Base-by-base conservation (phyloP, 2,113 vertebrate species). In the Uria lomvia region DNA sequence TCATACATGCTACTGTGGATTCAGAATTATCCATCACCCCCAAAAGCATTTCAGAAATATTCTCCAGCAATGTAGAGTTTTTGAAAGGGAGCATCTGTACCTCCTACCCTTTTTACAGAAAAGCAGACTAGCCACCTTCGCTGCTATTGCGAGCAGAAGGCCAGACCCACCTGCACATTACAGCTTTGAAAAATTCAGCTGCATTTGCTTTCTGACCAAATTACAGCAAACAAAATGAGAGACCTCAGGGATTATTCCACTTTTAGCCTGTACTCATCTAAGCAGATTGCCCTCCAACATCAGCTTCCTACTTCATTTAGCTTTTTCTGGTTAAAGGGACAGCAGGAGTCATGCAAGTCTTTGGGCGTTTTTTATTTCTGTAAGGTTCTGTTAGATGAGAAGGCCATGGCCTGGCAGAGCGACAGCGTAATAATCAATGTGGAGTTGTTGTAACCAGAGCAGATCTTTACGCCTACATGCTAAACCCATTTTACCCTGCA, bases 261-360 rank as follows among this genome's bases (percentile, higher is more conserved):
- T 94, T 97, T 97, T 97, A 97, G 95, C 91, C 15, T 88, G 82
- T 82, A 81, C 77, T 92, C 84, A 67, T 95, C 91, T 97, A 97
- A 97, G 94, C 76, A 94, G 96, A 97, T 97, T 97, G 92, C 55
- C 27, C 22, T 95, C 62, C 60, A 95, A 96, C 95, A 95, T 96
- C 92, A 84, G 76, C 88, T 86, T 91, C 80, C 91, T 80, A 88
- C 86, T 96, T 97, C 63, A 76, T 92, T 90, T 96, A 95, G 87
- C 66, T 95, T 91, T 94, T 94, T 68, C 73, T 85, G 30, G 45
- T 97, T 95, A 95, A 96, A 96, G 85, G 50, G 29, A 83, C 73
- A 93, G 85, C 32, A 81, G 84, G 67, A 92, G 21, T 65, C 92
- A 76, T 84, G 93, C 52, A 86, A 92, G 63, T 81, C 63, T 94